A percentile compares a stretch with the other conserved stretches of the same genome.
These are phyloP conservation scores for Chironex yamaguchii DNA, from an alignment of 30 jellyfish, hydroid and myxozoan species.

Conservation along the genomic window DNA sequence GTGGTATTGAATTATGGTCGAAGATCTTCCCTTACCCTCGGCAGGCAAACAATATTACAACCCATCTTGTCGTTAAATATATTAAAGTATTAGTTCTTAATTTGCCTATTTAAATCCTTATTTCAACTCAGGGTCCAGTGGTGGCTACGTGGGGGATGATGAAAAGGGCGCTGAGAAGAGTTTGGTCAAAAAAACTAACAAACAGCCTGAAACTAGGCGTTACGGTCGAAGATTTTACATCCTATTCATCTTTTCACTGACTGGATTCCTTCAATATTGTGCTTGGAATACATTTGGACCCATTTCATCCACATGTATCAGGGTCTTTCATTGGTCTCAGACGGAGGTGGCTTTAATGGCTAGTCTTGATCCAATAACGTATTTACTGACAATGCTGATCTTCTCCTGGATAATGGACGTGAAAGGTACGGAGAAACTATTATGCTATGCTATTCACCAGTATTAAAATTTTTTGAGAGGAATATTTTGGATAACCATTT, in stretches of 20 bases:
- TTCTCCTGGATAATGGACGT: slow-evolving; percentile 59
- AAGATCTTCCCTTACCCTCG: no score
- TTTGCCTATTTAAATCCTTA: background rate
- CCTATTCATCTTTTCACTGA: slow-evolving; percentile 11
- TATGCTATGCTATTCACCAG: no score
- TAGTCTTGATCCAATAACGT: slow-evolving; percentile 47
- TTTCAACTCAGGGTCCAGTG: background rate
- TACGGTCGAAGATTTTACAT: slow-evolving; percentile 11
- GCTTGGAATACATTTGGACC: slow-evolving; percentile 54
- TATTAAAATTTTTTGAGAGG: background rate
- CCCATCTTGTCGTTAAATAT: no score
- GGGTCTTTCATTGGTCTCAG: slow-evolving; percentile 22
- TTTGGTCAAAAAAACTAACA: background rate
- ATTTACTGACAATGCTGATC: slow-evolving; percentile 7
- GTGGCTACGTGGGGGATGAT: slow-evolving; percentile 9
- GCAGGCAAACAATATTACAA: no score
- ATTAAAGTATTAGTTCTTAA: no score
- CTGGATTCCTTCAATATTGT: slow-evolving; percentile 42
- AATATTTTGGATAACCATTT: background rate
- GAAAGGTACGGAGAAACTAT: slow-evolving; percentile 46
- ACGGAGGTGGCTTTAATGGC: slow-evolving; percentile 45
- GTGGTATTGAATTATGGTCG: no score
- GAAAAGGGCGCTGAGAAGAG: background rate
- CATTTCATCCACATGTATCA: slow-evolving; percentile 30
- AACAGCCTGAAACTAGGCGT: background rate